Base-by-base conservation (phyloP, 1,140 invertebrate species). In the Ostrea denselamellosa region DNA sequence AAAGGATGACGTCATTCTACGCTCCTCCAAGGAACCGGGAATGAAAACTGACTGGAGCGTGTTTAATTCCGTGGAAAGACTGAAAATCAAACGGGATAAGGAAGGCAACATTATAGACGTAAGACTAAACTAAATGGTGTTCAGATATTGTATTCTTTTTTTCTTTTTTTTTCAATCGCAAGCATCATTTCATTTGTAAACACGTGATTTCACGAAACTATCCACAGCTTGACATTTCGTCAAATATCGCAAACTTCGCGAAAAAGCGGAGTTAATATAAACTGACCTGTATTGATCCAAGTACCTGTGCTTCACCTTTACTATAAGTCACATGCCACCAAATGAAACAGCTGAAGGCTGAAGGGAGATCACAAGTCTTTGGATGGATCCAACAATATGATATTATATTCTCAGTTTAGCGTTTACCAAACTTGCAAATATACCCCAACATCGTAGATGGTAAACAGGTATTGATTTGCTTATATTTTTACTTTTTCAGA, bases 21-120 rank as follows among this genome's bases (percentile, higher is more conserved):
- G 93, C n/a, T 90, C 91, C 28, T 88, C 90, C 25, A 90, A 91
- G 19, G 88, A 94, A 25, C 92, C 92, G 2, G 85, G 93, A 71
- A 87, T 92, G 65, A 90, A 92, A 85, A 90, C 93, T 14, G 92
- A 94, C 85, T 94, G 94, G 94, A 86, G 92, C 8, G 58, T 82
- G 28, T 95, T 94, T 85, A 89, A 92, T 54, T 87, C 89, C 8
- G 89, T 93, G 5, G 92, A 93, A 77, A 89, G 91, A 86, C 88
- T 91, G 51, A 87, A 86, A 28, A 58, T 85, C 17, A 58, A 58
- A 28, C 25, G n/a, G 7, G 28, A 85, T 54, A 58, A 56, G 19
- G 83, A 85, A 25, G 83, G 83, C 12, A 28, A 12, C 68, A 77
- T 77, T 28, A 14, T 77, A 28, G 68, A 77, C 14, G 68, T 77